These are phyloP conservation scores for Magallana ariakensis DNA, from an alignment of 1,140 invertebrate species.

Conservation along the genomic window DNA sequence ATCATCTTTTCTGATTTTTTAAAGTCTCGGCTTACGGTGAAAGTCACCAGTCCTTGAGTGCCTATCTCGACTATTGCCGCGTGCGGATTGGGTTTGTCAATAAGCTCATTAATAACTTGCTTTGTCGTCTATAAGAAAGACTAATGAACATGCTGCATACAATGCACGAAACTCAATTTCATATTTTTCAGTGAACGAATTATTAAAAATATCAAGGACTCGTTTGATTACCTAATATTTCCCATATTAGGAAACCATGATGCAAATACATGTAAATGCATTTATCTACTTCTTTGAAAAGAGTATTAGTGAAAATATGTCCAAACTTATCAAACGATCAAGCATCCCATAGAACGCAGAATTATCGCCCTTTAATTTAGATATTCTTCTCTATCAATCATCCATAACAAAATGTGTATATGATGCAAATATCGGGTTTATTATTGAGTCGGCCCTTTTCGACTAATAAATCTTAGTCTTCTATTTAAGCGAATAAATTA, in stretches of 20 bases:
- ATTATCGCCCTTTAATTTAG: not conserved
- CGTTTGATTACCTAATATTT: too few species aligned
- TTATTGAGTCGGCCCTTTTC: constrained; percentile 1
- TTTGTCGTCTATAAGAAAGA: not conserved
- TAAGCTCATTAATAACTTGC: constrained; percentile 21
- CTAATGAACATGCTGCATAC: constrained; percentile 14
- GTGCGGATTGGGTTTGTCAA: not conserved
- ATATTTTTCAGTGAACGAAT: constrained; percentile 11
- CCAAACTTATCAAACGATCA: too few species aligned
- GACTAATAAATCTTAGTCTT: constrained; percentile 10
- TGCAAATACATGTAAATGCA: too few species aligned
- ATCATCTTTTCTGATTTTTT: constrained; percentile 21
- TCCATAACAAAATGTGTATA: constrained; percentile 16
- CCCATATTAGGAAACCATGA: too few species aligned
- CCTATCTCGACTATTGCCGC: not conserved
- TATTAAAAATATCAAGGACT: not conserved
- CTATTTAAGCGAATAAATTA: constrained; percentile 27
- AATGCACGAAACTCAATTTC: not conserved
- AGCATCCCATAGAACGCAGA: not conserved
- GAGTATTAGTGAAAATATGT: too few species aligned
- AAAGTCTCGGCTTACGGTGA: not conserved
- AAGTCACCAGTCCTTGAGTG: constrained; percentile 2
- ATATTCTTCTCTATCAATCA: constrained; percentile 13
- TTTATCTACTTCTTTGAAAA: too few species aligned
- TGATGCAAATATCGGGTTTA: constrained; percentile 31